These are phyloP conservation scores for Formicarius rufipectus DNA, from an alignment of 2,113 vertebrate genomes.

Conservation along the genomic window DNA sequence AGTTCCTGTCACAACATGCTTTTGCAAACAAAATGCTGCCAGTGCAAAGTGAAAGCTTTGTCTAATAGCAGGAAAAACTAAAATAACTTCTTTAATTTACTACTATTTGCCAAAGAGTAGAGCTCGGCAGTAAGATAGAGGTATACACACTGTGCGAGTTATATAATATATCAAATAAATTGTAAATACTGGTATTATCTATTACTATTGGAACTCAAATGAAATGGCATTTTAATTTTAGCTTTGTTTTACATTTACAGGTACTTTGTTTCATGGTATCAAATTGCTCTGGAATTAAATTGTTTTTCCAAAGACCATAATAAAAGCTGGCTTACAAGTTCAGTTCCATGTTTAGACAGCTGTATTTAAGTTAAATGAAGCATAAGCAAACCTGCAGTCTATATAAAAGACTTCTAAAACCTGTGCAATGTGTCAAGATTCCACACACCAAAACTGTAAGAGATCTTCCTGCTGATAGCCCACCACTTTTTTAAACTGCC, in stretches of 20 bases:
- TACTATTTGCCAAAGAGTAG: background rate
- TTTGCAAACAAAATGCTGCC: background rate
- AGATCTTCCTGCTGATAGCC: background rate
- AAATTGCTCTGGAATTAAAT: background rate
- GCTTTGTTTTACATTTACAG: background rate
- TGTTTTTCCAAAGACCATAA: background rate
- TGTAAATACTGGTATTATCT: background rate
- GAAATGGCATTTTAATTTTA: constrained; percentile 20
- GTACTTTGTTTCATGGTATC: background rate
- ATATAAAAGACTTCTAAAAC: background rate
- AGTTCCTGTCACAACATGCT: background rate
- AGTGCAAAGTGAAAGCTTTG: background rate
- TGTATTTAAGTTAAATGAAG: constrained; percentile 41
- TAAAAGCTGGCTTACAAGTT: background rate
- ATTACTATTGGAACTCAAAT: background rate
- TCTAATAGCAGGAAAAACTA: background rate
- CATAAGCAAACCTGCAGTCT: background rate
- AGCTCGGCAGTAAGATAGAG: background rate
- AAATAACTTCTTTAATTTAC: background rate
- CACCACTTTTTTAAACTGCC: background rate
- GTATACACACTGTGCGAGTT: background rate
- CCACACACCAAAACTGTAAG: background rate
- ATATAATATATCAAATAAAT: background rate
- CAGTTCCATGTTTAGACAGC: background rate
- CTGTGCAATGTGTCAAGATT: background rate